phyloP scores from a whole-genome alignment of 2,113 vertebrate genomes.

The Leptodactylus fuscus region DNA sequence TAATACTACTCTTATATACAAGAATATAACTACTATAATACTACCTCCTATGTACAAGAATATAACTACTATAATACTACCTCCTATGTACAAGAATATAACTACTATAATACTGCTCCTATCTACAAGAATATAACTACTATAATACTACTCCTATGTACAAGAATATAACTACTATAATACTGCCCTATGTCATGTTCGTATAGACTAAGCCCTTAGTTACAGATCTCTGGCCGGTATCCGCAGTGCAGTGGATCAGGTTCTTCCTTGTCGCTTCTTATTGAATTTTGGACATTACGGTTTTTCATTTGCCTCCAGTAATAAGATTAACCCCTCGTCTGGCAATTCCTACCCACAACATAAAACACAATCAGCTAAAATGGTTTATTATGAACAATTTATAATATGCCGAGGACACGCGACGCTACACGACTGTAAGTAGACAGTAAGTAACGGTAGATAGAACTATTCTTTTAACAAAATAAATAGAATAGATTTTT shows the following conservation, averaged over 20 bases:
- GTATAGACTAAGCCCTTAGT: too few relatives aligned
- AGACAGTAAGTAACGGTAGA: too few relatives aligned
- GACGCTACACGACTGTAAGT: not conserved
- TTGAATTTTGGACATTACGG: conserved; percentile 30
- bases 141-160: not conserved
- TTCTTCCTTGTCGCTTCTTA: too few relatives aligned
- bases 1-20: too few relatives aligned
- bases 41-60: too few relatives aligned
- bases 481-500: too few relatives aligned
- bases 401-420: not conserved
- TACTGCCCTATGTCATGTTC: not conserved
- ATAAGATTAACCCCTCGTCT: conserved; percentile 18
- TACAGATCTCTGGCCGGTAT: too few relatives aligned
- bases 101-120: conserved; percentile 16
- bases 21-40: too few relatives aligned
- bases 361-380: conserved; percentile 18
- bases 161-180: not conserved
- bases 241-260: too few relatives aligned
- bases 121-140: conserved; percentile 12
- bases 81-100: conserved; percentile 1
- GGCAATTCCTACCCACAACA: conserved; percentile 20
- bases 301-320: conserved; percentile 25
- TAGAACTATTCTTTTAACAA: too few relatives aligned
- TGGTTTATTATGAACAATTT: not conserved
- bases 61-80: not conserved